phyloP scores from a whole-genome alignment of 2,888 invertebrate species.

The Xestia xanthographa region DNA sequence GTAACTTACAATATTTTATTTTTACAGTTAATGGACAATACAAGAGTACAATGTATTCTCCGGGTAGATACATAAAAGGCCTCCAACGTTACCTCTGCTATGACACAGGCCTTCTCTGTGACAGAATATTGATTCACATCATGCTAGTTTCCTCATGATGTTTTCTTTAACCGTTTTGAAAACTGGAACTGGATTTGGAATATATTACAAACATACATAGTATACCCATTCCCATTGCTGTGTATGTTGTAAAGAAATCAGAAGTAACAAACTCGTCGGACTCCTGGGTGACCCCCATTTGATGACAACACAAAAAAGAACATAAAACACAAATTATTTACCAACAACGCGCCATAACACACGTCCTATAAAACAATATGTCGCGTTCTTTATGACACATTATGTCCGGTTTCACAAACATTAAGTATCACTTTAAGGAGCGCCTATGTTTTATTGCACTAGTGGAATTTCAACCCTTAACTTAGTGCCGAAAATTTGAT shows the following conservation, averaged over 20 bases:
- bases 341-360: slow-evolving; percentile 46
- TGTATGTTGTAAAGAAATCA: background rate
- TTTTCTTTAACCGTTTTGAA: too few relatives aligned
- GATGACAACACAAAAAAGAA: slow-evolving; percentile 40
- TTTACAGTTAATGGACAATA: too few relatives aligned
- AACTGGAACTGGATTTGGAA: too few relatives aligned
- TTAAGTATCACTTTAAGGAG: background rate
- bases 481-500: background rate
- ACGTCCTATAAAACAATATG: slow-evolving; percentile 59
- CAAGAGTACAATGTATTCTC: too few relatives aligned
- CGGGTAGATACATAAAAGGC: too few relatives aligned
- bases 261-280: slow-evolving; percentile 2
- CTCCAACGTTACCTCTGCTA: too few relatives aligned
- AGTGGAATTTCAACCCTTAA: background rate
- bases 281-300: background rate
- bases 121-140: too few relatives aligned
- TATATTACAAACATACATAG: too few relatives aligned
- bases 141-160: too few relatives aligned
- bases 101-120: too few relatives aligned
- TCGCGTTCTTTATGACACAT: slow-evolving; percentile 57
- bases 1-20: too few relatives aligned
- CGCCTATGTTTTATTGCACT: background rate
- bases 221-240: too few relatives aligned
- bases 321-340: slow-evolving; percentile 47
- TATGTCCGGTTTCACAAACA: background rate